Base-by-base conservation (phyloP, 2,113 vertebrate genomes). In the Natator depressus region DNA sequence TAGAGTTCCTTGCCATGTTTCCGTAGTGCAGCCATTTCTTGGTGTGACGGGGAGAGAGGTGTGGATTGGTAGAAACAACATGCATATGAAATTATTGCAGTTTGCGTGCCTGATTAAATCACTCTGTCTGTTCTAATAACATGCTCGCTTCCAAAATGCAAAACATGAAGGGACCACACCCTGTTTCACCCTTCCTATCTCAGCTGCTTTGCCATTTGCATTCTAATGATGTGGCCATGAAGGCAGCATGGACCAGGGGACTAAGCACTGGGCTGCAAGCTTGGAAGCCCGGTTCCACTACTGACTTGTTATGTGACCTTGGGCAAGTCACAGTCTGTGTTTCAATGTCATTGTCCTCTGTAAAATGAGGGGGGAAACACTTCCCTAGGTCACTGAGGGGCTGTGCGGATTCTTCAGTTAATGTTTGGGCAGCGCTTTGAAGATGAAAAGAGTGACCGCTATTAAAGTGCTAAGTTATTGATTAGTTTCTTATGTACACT, bases 321-420 rank as follows among this genome's bases (percentile, higher is more conserved):
- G 17, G 8, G 1, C 7, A 17, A 27, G 82, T 35, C 51, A 19
- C 1, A 2, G 9, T 49, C 35, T 25, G 13, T 22, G 9, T 57
- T 27, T n/a, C 55, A 6, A 4, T 47, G 46, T 54, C 42, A 31
- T 20, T 2, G 31, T 27, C 47, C 65, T 49, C 59, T 0, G 0
- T 0, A 19, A 7, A 51, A 2, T 0, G 65, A 47, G 69, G 76
- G 9, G 6, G 11, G 8, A 2, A 1, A 2, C 2, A 0, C 19
- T 31, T 25, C 50, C 50, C 5, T 16, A 10, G 10, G 6, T 10
- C 31, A 19, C 2, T 17, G 57, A 13, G 22, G 24, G 84, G 38
- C 17, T 53, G 53, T 75, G 25, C 19, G 7, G 65, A n/a, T 27
- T 31, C 8, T 25, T n/a, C 24, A 9, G 8, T 12, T 35, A 5